Percentiles rank a stretch among this genome's conserved stretches.
Conservation (phyloP, 1,140 invertebrate species). For the Zeugodacus cucurbitae region DNA sequence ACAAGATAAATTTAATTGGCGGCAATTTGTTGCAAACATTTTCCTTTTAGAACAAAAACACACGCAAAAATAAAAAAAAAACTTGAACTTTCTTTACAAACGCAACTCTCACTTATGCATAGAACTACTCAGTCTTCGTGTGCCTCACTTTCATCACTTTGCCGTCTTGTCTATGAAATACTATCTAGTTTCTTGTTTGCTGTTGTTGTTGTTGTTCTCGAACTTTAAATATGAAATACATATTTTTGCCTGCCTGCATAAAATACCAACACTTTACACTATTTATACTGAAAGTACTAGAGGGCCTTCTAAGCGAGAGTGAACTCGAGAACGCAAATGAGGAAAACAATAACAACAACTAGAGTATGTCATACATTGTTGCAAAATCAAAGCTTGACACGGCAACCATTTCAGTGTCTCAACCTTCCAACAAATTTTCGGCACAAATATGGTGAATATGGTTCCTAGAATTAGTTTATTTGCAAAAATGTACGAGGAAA, state of each 20-base stretch:
- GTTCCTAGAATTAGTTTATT: too few relatives aligned
- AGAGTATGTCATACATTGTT: background rate
- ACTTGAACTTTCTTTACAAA: background rate
- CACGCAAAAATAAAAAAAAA: background rate
- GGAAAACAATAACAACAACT: background rate
- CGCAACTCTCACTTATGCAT: background rate
- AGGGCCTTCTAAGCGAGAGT: background rate
- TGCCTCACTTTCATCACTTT: background rate
- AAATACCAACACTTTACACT: background rate
- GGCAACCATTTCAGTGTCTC: background rate
- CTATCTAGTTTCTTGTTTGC: background rate
- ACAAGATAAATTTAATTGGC: conserved; percentile 66
- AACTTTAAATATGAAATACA: background rate
- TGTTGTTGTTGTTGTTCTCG: background rate
- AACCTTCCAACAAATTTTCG: background rate
- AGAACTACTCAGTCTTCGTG: background rate
- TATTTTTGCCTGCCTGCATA: background rate
- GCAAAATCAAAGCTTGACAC: background rate
- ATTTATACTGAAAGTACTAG: background rate
- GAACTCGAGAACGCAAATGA: background rate
- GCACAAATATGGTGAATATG: too few relatives aligned
- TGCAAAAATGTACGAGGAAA: too few relatives aligned
- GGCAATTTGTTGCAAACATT: conserved; percentile 60
- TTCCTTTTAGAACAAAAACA: background rate
- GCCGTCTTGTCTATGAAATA: background rate